Evolutionary conservation across 2,888 invertebrate species (phyloP).

Genomic region (Yponomeuta plumbellus): DNA sequence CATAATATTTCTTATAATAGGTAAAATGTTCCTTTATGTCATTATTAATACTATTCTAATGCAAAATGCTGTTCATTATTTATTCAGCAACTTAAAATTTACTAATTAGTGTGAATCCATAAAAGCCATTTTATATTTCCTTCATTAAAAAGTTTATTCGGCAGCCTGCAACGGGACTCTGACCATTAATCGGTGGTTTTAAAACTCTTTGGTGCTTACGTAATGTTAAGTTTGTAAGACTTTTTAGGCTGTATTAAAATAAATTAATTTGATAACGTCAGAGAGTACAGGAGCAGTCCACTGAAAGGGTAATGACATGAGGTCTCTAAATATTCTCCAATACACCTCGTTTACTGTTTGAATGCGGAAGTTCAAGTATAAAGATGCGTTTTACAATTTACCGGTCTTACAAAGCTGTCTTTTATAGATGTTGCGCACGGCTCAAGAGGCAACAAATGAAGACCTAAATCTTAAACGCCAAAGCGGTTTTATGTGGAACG

Average conservation of each 20-base stretch:
- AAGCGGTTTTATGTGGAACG: not conserved
- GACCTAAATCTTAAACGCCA: not conserved
- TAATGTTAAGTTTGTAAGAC: not conserved
- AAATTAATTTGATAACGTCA: not conserved
- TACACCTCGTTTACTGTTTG: not conserved
- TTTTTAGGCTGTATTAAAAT: not conserved
- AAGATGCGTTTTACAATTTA: not conserved
- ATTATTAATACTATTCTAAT: not conserved
- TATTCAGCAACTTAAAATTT: slow-evolving; percentile 9
- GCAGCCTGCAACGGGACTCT: slow-evolving; percentile 8
- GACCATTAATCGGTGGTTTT: slow-evolving; percentile 5
- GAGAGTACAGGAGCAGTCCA: not conserved
- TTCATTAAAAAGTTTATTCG: slow-evolving; percentile 12
- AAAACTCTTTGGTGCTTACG: not conserved
- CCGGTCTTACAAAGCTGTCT: not conserved
- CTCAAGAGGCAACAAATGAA: not conserved
- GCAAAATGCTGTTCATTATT: slow-evolving; percentile 5
- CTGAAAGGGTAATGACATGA: not conserved
- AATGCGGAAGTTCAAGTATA: not conserved
- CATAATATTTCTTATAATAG: not conserved
- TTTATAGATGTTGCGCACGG: not conserved
- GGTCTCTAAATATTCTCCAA: not conserved
- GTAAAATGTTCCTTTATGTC: not conserved
- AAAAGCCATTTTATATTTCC: slow-evolving; percentile 13
- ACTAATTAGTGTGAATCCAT: slow-evolving; percentile 14